A percentile compares a stretch with the other conserved stretches of the same genome.
These are phyloP conservation scores for Labeo calbasu DNA, from an alignment of 2,797 vertebrate species.

Conservation along the genomic window DNA sequence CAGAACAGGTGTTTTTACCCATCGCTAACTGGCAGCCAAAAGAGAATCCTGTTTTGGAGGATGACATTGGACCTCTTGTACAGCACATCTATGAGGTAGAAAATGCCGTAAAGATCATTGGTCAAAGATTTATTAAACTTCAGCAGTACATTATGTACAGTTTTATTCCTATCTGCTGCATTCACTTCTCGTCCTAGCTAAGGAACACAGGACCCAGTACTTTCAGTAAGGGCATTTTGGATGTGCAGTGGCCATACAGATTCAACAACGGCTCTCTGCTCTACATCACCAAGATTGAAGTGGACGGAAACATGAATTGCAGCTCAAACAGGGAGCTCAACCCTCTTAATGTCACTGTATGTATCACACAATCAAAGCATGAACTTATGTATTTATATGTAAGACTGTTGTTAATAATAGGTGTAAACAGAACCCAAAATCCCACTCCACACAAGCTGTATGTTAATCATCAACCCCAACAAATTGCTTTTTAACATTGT, in stretches of 20 bases:
- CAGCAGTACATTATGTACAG: not conserved
- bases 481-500: not conserved
- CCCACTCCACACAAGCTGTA: not conserved
- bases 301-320: constrained; percentile 95
- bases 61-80: constrained; percentile 92
- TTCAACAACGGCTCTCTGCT: constrained; percentile 85
- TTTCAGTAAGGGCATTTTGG: constrained; percentile 90
- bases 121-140: not conserved
- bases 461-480: not conserved
- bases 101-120: not conserved
- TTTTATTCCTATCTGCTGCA: not conserved
- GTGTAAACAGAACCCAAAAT: not conserved
- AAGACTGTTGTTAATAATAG: not conserved
- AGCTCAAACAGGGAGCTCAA: constrained; percentile 88
- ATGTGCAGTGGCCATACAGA: constrained; percentile 87
- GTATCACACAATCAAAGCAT: constrained; percentile 26
- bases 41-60: constrained; percentile 81
- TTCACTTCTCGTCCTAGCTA: constrained; percentile 74
- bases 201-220: constrained; percentile 93
- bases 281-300: constrained; percentile 87
- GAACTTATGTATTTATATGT: not conserved
- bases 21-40: constrained; percentile 91
- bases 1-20: constrained; percentile 91
- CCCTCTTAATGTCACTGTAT: constrained; percentile 88
- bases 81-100: constrained; percentile 91